Evolutionary conservation across 2,797 vertebrate species (phyloP).

Genomic region (Anolis apletophallus): DNA sequence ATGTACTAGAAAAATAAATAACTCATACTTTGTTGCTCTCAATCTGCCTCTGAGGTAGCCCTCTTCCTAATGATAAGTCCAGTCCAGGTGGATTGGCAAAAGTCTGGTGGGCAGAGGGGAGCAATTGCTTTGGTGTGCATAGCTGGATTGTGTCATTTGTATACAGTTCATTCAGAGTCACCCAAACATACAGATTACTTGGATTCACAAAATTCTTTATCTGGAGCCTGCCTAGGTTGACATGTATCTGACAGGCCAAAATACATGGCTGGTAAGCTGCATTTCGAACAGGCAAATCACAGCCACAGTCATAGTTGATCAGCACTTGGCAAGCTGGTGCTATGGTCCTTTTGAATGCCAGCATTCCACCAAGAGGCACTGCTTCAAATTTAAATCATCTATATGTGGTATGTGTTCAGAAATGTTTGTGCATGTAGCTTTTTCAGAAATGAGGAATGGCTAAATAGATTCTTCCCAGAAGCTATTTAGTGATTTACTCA

Average conservation of each 20-base stretch:
- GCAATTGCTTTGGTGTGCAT: background rate
- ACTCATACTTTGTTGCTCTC: background rate
- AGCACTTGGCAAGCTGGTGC: background rate
- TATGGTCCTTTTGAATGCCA: background rate
- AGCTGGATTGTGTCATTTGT: background rate
- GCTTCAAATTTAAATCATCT: background rate
- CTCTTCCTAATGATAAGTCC: no score
- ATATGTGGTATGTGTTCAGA: no score
- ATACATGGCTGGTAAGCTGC: background rate
- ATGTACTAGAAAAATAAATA: background rate
- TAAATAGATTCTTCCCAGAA: background rate
- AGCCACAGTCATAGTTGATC: background rate
- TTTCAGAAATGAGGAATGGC: slow-evolving; percentile 6
- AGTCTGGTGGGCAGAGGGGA: background rate
- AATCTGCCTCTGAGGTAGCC: background rate
- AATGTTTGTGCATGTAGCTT: background rate
- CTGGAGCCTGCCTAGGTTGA: background rate
- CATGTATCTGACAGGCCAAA: background rate
- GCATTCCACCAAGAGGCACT: background rate
- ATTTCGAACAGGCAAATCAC: background rate
- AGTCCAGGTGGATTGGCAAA: no score
- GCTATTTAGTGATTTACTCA: background rate
- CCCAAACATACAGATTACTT: background rate
- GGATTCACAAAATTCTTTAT: no score
- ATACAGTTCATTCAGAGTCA: background rate